Percentiles rank a stretch among this genome's conserved stretches.
phyloP scores from a whole-genome alignment of 2,797 vertebrate species.

The Margarornis squamiger region DNA sequence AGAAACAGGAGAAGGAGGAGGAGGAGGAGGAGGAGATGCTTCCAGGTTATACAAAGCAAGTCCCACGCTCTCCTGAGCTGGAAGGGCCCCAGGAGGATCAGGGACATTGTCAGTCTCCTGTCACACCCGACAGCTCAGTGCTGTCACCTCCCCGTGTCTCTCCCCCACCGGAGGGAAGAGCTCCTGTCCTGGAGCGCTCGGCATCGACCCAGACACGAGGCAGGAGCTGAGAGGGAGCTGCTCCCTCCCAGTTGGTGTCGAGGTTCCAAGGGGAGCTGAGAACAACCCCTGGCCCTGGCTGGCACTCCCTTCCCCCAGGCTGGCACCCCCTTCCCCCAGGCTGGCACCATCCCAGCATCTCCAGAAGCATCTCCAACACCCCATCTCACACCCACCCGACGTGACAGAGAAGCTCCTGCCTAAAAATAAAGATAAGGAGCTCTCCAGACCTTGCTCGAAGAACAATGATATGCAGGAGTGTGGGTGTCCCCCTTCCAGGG shows the following conservation, averaged over 20 bases:
- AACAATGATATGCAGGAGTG: accelerated
- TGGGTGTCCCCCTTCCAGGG: neutral
- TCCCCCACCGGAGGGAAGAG: accelerated
- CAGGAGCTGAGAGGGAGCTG: neutral
- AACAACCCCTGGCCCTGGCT: neutral
- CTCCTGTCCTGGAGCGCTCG: neutral
- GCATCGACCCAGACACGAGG: neutral
- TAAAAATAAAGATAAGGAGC: neutral
- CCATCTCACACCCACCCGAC: neutral
- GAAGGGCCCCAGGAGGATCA: neutral
- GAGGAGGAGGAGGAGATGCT: neutral
- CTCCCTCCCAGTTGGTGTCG: neutral
- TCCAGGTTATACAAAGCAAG: accelerated
- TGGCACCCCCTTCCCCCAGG: neutral
- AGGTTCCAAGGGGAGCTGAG: neutral
- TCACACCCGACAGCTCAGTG: accelerated
- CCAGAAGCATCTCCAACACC: neutral
- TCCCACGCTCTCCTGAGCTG: neutral
- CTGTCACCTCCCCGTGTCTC: neutral
- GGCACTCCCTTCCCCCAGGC: neutral
- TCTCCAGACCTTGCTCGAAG: neutral
- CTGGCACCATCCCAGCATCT: neutral
- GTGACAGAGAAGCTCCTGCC: neutral
- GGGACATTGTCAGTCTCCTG: neutral
- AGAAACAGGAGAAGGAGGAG: neutral